A percentile compares a stretch with the other conserved stretches of the same genome.
These are phyloP conservation scores for Molorchus minor DNA, from an alignment of 2,888 invertebrate genomes.

Conservation along the genomic window DNA sequence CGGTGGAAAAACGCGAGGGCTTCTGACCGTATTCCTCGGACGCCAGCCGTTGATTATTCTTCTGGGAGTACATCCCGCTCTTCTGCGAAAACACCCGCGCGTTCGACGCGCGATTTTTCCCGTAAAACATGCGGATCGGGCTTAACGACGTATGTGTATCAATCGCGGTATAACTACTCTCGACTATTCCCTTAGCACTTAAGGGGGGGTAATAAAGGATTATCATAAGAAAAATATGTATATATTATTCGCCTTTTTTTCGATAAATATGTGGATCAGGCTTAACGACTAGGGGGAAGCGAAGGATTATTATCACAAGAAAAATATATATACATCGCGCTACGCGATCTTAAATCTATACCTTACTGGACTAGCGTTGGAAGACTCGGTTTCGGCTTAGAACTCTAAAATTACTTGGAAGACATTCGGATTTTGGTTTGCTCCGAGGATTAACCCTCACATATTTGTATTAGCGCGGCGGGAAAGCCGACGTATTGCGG, in stretches of 20 bases:
- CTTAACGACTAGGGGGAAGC: slow-evolving; percentile 13
- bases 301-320: slow-evolving; percentile 28
- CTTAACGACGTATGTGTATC: no score
- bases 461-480: slow-evolving; percentile 32
- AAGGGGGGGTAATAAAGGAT: no score
- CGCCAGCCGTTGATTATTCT: neutral
- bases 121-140: slow-evolving; percentile 31
- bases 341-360: slow-evolving; percentile 16
- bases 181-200: no score
- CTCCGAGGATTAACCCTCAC: slow-evolving; percentile 34
- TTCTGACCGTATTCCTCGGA: slow-evolving; percentile 19
- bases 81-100: neutral
- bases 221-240: no score
- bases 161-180: no score
- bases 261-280: no score
- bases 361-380: slow-evolving; percentile 24
- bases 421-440: slow-evolving; percentile 64
- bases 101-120: slow-evolving; percentile 31
- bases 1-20: slow-evolving; percentile 62
- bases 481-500: slow-evolving; percentile 10
- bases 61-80: neutral
- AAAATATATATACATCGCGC: slow-evolving; percentile 18
- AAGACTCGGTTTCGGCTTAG: slow-evolving; percentile 37
- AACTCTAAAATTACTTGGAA: slow-evolving; percentile 57
- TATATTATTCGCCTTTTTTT: no score